Percentiles rank a stretch among this genome's conserved stretches.
These are phyloP conservation scores for Zaprionus inermis DNA, from an alignment of 1,140 invertebrate genomes.

Conservation along the genomic window DNA sequence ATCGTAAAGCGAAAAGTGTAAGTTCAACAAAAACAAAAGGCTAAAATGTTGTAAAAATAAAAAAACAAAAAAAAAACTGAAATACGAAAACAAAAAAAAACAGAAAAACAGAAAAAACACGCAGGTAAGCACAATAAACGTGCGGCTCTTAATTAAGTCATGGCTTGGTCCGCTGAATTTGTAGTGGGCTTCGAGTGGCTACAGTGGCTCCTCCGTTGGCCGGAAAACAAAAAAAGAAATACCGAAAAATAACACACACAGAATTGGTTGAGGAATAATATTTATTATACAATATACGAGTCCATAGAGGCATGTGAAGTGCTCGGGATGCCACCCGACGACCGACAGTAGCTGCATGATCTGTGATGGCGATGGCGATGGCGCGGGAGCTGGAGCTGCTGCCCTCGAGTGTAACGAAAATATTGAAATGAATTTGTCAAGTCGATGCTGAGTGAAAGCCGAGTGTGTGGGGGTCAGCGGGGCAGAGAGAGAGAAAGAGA, in stretches of 20 bases:
- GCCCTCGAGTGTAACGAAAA: slow-evolving; percentile 77
- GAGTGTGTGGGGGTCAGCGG: background rate
- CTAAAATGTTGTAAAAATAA: slow-evolving; percentile 61
- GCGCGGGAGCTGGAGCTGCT: no score
- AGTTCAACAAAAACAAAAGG: slow-evolving; percentile 68
- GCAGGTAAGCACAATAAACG: slow-evolving; percentile 81
- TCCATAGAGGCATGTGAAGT: slow-evolving; percentile 47
- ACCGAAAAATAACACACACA: slow-evolving; percentile 15
- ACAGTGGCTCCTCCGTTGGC: slow-evolving; percentile 58
- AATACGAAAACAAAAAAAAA: slow-evolving; percentile 8
- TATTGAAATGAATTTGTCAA: slow-evolving; percentile 78
- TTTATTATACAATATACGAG: slow-evolving; percentile 64
- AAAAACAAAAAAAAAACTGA: slow-evolving; percentile 35
- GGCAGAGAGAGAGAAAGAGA: background rate
- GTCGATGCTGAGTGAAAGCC: slow-evolving; percentile 29
- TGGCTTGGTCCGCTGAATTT: slow-evolving; percentile 61
- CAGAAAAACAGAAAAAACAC: slow-evolving; percentile 58
- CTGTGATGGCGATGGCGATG: slow-evolving; percentile 15
- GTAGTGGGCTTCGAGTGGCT: slow-evolving; percentile 71
- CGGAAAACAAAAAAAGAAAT: slow-evolving; percentile 36
- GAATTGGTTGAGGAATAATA: slow-evolving; percentile 62
- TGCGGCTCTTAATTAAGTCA: slow-evolving; percentile 82
- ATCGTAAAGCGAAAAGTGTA: slow-evolving; percentile 50
- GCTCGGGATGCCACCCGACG: slow-evolving; percentile 49
- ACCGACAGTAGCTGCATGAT: slow-evolving; percentile 29